Base-by-base conservation (phyloP, 2,113 vertebrate species). In the Pollimyrus isidori region DNA sequence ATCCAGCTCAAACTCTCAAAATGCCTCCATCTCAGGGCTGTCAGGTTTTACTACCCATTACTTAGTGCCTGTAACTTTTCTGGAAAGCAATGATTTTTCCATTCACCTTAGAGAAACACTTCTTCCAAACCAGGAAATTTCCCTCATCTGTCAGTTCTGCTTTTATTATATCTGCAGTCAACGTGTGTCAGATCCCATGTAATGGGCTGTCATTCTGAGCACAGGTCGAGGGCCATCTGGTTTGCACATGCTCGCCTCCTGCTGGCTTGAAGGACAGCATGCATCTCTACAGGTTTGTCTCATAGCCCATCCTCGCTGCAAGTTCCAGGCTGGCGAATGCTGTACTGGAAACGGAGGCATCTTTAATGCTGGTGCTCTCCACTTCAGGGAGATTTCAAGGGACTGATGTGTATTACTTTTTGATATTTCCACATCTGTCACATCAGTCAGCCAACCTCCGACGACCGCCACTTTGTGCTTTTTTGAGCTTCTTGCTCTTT, bases 361-460 rank as follows among this genome's bases (percentile, higher is more conserved):
- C 45, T 84, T 46, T n/a, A 21, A 48, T 84, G 45, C 15, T 4
- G 45, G 80, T 39, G 45, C 39, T 9, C 82, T 48, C 82, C 82
- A 19, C 30, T 76, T 39, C 69, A 17, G 7, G 39, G 17, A 42
- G 80, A n/a, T 23, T 84, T 21, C 2, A 19, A 83, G 80, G 42
- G 13, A 21, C 42, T 2, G 80, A 6, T 73, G 10, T 35, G 30
- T 17, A 15, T 35, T 35, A 39, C 69, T 17, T 35, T 76, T 39
- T 76, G 26, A 69, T 15, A 11, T 23, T 42, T 30, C 45, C 23
- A 21, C 45, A n/a, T 42, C 45, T n/a, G 45, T 26, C 84, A 86
- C 84, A 53, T 53, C 49, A 86, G 21, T 88, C 87, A 73, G 62
- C 45, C 62, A 35, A 76, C 87, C 87, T 50, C 87, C 6, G 46